These are phyloP conservation scores for Zosterops hypoxanthus DNA, from an alignment of 2,113 vertebrate species.

Conservation along the genomic window DNA sequence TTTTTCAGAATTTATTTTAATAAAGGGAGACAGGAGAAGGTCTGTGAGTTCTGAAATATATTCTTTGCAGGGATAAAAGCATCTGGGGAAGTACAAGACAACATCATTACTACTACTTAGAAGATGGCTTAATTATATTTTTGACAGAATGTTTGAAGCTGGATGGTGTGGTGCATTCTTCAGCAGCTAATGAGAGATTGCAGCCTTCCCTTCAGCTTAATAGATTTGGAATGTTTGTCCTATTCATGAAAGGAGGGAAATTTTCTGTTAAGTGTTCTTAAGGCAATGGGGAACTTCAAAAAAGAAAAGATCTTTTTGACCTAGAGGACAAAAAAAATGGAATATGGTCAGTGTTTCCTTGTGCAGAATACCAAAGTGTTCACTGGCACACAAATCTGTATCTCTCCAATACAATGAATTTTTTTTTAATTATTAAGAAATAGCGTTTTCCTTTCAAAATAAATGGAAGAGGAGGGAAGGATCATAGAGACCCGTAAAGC, in stretches of 20 bases:
- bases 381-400: background rate
- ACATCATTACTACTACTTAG: background rate
- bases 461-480: background rate
- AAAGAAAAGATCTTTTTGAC: background rate
- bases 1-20: background rate
- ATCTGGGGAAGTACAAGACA: background rate
- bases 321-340: background rate
- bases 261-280: background rate
- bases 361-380: background rate
- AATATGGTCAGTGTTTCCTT: background rate
- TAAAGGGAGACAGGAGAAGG: background rate
- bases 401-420: rapidly evolving
- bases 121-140: background rate
- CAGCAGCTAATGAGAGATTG: background rate
- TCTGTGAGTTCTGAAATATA: background rate
- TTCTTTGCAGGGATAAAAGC: background rate
- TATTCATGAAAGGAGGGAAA: background rate
- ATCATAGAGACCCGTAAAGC: background rate
- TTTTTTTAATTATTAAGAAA: background rate
- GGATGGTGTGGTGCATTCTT: background rate
- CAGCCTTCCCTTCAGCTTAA: background rate
- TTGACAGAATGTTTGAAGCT: slow-evolving; percentile 1
- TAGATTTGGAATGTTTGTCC: background rate
- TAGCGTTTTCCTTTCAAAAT: background rate
- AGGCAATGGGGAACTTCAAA: background rate